Percentiles rank a stretch among this genome's conserved stretches.
Conservation (phyloP, 1,140 invertebrate genomes). For the Thalassaphorura encarpata region DNA sequence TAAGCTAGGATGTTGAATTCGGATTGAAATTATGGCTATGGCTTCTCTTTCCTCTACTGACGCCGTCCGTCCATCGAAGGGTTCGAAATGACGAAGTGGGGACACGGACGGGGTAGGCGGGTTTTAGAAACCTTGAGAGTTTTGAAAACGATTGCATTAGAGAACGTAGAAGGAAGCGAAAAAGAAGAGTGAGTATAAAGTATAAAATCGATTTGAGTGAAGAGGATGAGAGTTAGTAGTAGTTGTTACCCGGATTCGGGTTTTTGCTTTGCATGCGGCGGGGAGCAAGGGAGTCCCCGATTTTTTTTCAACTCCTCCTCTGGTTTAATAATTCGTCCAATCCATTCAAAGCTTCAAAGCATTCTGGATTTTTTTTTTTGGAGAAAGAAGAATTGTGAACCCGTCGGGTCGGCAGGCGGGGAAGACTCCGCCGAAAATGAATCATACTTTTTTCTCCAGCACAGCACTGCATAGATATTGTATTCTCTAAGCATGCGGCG, state of each 20-base stretch:
- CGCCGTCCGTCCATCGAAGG: no score
- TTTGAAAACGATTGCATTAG: neutral
- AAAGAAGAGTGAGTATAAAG: conserved; percentile 3
- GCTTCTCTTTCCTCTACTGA: no score
- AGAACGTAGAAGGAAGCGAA: neutral
- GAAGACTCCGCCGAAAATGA: no score
- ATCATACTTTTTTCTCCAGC: no score
- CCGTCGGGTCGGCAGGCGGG: no score
- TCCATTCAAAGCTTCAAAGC: conserved; percentile 32
- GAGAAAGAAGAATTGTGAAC: no score
- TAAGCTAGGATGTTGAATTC: no score
- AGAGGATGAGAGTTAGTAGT: conserved; percentile 11
- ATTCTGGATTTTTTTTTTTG: no score
- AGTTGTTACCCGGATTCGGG: conserved; percentile 8
- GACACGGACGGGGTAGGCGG: neutral
- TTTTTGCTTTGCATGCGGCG: conserved; percentile 11
- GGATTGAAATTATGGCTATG: no score
- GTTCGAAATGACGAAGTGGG: neutral
- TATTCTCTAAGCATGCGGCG: no score
- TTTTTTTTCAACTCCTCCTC: conserved; percentile 33
- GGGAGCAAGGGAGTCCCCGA: conserved; percentile 4
- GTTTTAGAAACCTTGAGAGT: neutral
- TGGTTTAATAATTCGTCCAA: conserved; percentile 33
- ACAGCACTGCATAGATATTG: no score
- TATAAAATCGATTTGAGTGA: conserved; percentile 30